These are phyloP conservation scores for Gobionotothen gibberifrons DNA, from an alignment of 2,797 vertebrate genomes.

Conservation along the genomic window DNA sequence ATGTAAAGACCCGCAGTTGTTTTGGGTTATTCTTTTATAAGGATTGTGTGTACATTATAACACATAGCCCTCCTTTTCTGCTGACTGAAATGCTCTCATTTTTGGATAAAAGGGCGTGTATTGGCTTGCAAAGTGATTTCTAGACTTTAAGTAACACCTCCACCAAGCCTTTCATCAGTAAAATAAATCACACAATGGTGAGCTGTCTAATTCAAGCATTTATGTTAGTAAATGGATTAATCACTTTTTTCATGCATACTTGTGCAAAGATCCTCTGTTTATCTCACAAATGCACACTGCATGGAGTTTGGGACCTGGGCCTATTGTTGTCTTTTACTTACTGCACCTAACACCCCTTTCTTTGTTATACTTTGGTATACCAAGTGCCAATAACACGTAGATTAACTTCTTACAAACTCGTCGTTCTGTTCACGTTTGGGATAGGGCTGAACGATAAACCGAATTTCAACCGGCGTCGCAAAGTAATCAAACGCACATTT, in stretches of 20 bases:
- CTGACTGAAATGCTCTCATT: background rate
- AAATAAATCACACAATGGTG: background rate
- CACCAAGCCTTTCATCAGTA: background rate
- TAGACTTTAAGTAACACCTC: background rate
- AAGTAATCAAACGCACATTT: too few relatives aligned
- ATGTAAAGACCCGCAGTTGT: background rate
- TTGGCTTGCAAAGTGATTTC: background rate
- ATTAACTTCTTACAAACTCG: conserved; percentile 36
- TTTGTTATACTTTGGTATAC: conserved; percentile 12
- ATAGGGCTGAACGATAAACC: too few relatives aligned
- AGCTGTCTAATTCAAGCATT: background rate
- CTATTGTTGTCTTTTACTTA: conserved; percentile 17
- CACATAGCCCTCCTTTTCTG: background rate
- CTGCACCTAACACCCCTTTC: conserved; percentile 17
- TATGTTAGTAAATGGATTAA: background rate
- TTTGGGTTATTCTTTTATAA: background rate
- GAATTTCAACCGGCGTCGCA: too few relatives aligned
- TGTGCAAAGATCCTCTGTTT: conserved; percentile 1
- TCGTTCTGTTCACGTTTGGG: conserved; percentile 24
- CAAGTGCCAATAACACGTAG: conserved; percentile 12
- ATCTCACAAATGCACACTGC: conserved; percentile 60
- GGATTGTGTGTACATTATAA: background rate
- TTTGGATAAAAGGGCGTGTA: background rate
- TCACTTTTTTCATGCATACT: conserved; percentile 1
- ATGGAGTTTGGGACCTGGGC: conserved; percentile 51